A percentile compares a stretch with the other conserved stretches of the same genome.
Evolutionary conservation across 2,888 invertebrate genomes (phyloP).

Genomic region (Didymodactylos carnosus): DNA sequence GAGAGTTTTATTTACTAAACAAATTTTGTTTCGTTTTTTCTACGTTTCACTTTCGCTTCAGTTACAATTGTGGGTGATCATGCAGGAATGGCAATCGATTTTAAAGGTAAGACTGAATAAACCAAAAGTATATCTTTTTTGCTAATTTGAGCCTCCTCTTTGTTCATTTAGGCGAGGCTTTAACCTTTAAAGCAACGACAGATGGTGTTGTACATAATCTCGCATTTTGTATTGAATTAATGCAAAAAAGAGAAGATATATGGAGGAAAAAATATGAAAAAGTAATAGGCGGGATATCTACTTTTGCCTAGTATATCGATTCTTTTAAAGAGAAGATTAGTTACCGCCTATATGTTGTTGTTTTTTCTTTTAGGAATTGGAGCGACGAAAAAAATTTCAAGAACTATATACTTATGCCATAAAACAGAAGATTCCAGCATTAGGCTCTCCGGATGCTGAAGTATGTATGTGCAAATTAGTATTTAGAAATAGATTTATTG

Average conservation of each 20-base stretch:
- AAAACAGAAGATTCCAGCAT: neutral
- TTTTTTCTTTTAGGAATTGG: neutral
- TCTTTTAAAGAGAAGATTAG: too few species aligned
- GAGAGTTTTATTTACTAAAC: too few species aligned
- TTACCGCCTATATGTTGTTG: neutral
- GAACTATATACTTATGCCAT: neutral
- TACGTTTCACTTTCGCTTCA: too few species aligned
- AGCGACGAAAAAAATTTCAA: neutral
- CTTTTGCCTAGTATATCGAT: too few species aligned
- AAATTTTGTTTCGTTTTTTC: too few species aligned
- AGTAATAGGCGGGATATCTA: too few species aligned
- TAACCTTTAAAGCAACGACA: constrained; percentile 63
- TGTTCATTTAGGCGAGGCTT: constrained; percentile 42
- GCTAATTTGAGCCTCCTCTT: too few species aligned
- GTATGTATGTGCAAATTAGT: neutral
- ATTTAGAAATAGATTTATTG: too few species aligned
- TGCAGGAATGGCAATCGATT: constrained; percentile 50
- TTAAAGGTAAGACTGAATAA: constrained; percentile 47
- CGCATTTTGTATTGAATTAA: constrained; percentile 74
- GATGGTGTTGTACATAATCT: constrained; percentile 69
- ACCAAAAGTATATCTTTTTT: too few species aligned
- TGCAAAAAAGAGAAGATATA: constrained; percentile 68
- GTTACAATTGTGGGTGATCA: constrained; percentile 36
- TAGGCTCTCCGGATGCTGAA: neutral
- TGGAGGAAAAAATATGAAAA: constrained; percentile 61